These are phyloP conservation scores for Camponotus fellah DNA, from an alignment of 2,888 invertebrate species.

Conservation along the genomic window DNA sequence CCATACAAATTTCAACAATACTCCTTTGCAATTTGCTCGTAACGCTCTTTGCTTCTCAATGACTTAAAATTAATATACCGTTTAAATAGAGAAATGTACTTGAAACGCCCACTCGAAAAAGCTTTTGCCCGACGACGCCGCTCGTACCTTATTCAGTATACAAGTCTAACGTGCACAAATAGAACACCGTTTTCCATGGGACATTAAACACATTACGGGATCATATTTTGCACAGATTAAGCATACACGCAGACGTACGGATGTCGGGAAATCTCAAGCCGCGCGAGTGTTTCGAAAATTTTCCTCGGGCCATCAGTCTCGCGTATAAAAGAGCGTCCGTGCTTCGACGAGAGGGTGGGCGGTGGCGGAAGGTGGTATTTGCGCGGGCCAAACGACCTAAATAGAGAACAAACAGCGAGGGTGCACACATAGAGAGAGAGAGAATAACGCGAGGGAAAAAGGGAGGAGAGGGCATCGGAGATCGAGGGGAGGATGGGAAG, in stretches of 20 bases:
- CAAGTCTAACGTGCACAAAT: neutral
- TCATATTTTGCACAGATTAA: slow-evolving; percentile 47
- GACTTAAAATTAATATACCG: neutral
- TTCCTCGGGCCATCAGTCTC: slow-evolving; percentile 58
- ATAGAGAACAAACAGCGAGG: slow-evolving; percentile 84
- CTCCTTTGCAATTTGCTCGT: neutral
- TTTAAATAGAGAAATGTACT: neutral
- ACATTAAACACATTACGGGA: slow-evolving; percentile 19
- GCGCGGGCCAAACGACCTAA: slow-evolving; percentile 85
- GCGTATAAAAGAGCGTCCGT: slow-evolving; percentile 61
- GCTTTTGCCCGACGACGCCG: neutral
- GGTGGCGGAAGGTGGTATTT: slow-evolving; percentile 82
- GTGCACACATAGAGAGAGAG: slow-evolving; percentile 59
- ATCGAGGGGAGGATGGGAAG: slow-evolving; percentile 67
- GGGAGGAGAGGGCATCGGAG: slow-evolving; percentile 50
- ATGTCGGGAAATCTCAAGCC: slow-evolving; percentile 39
- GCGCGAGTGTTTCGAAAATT: slow-evolving; percentile 50
- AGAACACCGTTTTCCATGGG: slow-evolving; percentile 12
- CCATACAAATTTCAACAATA: neutral
- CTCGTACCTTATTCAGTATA: slow-evolving; percentile 1
- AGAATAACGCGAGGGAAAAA: slow-evolving; percentile 58
- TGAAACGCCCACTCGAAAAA: neutral
- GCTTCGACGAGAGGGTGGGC: slow-evolving; percentile 59
- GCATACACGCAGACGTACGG: neutral
- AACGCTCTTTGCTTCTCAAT: neutral